Base-by-base conservation (phyloP, 2,113 vertebrate genomes). In the Electrona antarctica region DNA sequence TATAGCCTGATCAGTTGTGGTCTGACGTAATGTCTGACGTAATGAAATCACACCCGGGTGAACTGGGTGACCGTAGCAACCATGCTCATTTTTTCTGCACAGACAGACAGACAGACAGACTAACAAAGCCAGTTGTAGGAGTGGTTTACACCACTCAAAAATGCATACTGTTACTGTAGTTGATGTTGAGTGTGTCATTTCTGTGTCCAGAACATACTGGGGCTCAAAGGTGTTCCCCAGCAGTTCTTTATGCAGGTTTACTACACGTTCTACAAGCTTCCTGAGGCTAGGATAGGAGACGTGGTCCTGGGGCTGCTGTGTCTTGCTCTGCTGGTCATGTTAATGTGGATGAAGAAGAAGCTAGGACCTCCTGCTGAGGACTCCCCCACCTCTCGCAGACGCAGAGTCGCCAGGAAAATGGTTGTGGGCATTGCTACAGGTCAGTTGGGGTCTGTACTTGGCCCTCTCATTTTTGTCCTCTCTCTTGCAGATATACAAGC, bases 171-270 rank as follows among this genome's bases (percentile, higher is more conserved):
- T 49, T 8, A 15, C 0, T 3, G 46, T 41, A 46, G 9, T 61
- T 11, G 47, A 14, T 49, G 8, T 49, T 11, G 2, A 15, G 10
- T 7, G 28, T 56, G 52, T 21, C 3, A 3, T 54, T 29, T 62
- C 3, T 82, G 3, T 77, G 46, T 85, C 29, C 87, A 99, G 98
- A 98, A 97, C 77, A 92, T 99, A 55, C 91, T 99, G 73, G 98
- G 98, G 8, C 91, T 99, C 55, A 91, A 75, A 45, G 84, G 82
- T 7, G 66, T 97, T 60, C 96, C 97, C 4, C 91, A 93, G 1
- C 92, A 96, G 86, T 99, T 99, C 60, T 91, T 95, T 89, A 89
- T 95, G 84, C 93, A 97, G 77, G 90, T 98, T 28, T 98, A 96
- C 58, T 93, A 95, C 85, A 98, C 90, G 0, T 95, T 98, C 83